Conservation (phyloP, 2,888 invertebrate genomes). For the Agonopterix heracliana region DNA sequence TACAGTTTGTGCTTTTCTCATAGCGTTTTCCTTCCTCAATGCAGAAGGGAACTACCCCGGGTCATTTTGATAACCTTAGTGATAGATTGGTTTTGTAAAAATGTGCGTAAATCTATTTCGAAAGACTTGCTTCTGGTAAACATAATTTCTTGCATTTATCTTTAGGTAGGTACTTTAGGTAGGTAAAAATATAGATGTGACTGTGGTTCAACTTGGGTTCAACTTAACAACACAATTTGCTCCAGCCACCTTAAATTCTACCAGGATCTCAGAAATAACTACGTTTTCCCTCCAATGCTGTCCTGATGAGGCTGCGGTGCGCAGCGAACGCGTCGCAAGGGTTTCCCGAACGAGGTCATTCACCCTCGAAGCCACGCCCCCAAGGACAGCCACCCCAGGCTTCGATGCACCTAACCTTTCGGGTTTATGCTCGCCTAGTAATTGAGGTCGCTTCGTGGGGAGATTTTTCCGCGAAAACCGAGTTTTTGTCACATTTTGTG, state of each 20-base stretch:
- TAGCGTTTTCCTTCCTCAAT: too few relatives aligned
- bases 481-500: slow-evolving; percentile 15
- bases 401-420: slow-evolving; percentile 2
- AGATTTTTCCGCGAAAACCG: slow-evolving; percentile 46
- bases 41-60: too few relatives aligned
- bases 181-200: too few relatives aligned
- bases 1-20: too few relatives aligned
- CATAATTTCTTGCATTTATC: too few relatives aligned
- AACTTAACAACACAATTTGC: background rate
- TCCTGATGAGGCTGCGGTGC: slow-evolving; percentile 4
- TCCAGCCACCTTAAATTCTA: background rate
- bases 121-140: too few relatives aligned
- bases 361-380: slow-evolving; percentile 4
- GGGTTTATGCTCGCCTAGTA: slow-evolving; percentile 35
- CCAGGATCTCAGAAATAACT: slow-evolving; percentile 1
- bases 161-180: too few relatives aligned
- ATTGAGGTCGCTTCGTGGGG: slow-evolving; percentile 44
- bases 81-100: too few relatives aligned
- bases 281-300: background rate
- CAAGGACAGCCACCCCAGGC: slow-evolving; percentile 7
- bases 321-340: background rate
- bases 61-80: too few relatives aligned
- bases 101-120: too few relatives aligned
- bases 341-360: slow-evolving; percentile 9
- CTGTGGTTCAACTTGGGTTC: too few relatives aligned